phyloP scores from a whole-genome alignment of 2,113 vertebrate species.

The Entelurus aequoreus region DNA sequence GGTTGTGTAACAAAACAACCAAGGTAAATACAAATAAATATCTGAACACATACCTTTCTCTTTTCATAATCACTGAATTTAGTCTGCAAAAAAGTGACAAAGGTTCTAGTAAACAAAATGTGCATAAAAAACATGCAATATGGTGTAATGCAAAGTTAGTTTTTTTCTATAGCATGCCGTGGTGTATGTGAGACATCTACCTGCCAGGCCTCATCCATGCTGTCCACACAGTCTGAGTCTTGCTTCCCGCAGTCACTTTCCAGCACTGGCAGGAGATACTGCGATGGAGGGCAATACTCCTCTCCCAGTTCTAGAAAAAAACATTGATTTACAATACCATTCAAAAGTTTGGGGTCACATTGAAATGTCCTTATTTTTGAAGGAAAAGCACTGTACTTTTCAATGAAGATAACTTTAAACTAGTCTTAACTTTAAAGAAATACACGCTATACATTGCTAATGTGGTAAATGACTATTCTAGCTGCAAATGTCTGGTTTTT shows the following conservation, averaged over 20 bases:
- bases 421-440: no score
- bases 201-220: conserved; percentile 79
- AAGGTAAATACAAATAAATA: no score
- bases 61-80: conserved; percentile 91
- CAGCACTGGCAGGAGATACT: conserved; percentile 77
- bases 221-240: conserved; percentile 67
- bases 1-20: no score
- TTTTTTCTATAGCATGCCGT: no score
- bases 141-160: not conserved
- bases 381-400: no score
- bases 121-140: not conserved
- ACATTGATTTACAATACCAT: not conserved
- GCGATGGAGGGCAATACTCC: conserved; percentile 83
- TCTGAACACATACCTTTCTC: conserved; percentile 78
- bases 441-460: no score
- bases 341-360: no score
- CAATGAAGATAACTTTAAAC: no score
- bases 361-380: no score
- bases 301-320: conserved; percentile 78
- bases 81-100: conserved; percentile 72
- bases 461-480: no score
- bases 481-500: no score
- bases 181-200: conserved; percentile 47
- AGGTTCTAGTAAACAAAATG: not conserved
- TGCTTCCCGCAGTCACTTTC: conserved; percentile 69